Base-by-base conservation (phyloP, 1,140 invertebrate genomes). In the Diprion similis region DNA sequence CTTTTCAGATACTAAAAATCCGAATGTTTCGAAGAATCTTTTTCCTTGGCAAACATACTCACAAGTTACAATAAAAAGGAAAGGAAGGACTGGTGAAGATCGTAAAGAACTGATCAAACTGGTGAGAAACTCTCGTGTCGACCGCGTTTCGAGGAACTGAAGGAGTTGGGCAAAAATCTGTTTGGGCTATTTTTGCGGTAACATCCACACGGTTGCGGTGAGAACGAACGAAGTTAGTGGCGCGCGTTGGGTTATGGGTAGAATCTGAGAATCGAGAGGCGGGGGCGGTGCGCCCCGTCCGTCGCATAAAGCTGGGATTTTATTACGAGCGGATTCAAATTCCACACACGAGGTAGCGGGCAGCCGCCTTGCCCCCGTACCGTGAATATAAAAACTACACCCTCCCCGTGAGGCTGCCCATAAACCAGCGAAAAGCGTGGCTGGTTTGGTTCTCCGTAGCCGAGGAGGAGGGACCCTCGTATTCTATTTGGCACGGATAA, bases 281-380 rank as follows among this genome's bases (percentile, higher is more conserved):
- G 24, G 24, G 66, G 70, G 73, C 75, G 71, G 73, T 51, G 64
- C 70, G 72, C 71, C 71, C 74, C 72, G 75, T 78, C 77, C 83
- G 84, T 87, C 86, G 84, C 85, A 86, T 87, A 88, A 88, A 88
- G 81, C 82, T 78, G 75, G 80, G 80, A 84, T 86, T 88, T 88
- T 88, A 88, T 88, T 88, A 82, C 85, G 79, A 80, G 82, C 80
- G 84, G 86, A 87, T 88, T 88, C 84, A 85, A 88, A 88, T 88
- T 87, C 87, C 84, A 80, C 80, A 79, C 77, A 82, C 81, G 77
- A 46, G 47, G 67, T 13, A 37, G n/a, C 13, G 19, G 67, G 15
- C 67, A 13, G 67, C 67, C n/a, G 69, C 13, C 17, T 59, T 17
- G 51, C 11, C 11, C 51, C 51, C n/a, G 51, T 59, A 17, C 51